phyloP scores from a whole-genome alignment of 2,113 vertebrate genomes.

The Syngnathus scovelli region DNA sequence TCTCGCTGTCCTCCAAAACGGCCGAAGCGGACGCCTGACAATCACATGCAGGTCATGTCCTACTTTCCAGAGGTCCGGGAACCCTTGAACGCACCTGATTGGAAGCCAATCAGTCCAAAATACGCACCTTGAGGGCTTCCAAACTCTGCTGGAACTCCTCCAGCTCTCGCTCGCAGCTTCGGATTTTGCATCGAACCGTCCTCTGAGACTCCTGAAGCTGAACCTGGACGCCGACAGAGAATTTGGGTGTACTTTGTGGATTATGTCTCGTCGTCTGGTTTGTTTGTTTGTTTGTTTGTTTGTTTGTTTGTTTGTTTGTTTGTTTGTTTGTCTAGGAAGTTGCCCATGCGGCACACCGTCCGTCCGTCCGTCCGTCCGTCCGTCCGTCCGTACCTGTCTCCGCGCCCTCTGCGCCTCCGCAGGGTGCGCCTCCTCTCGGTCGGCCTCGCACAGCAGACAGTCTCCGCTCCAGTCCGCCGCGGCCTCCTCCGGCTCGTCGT shows the following conservation, averaged over 20 bases:
- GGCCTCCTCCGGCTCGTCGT: slow-evolving; percentile 62
- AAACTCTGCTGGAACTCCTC: slow-evolving; percentile 57
- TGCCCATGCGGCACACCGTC: no score
- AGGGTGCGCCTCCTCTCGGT: slow-evolving; percentile 65
- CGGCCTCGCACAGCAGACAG: slow-evolving; percentile 63
- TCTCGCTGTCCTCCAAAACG: slow-evolving; percentile 61
- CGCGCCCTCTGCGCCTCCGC: slow-evolving; percentile 77
- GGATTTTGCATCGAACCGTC: slow-evolving; percentile 46
- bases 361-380: no score
- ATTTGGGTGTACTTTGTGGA: background rate
- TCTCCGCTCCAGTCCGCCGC: slow-evolving; percentile 52
- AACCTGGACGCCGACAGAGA: slow-evolving; percentile 26
- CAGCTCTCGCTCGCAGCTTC: slow-evolving; percentile 44
- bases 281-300: no score
- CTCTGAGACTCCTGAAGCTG: slow-evolving; percentile 60
- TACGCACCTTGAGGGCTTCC: slow-evolving; percentile 59
- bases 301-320: no score
- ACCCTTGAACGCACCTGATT: background rate
- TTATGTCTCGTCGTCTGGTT: background rate
- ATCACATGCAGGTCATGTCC: background rate
- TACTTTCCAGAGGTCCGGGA: background rate
- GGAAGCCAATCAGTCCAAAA: background rate
- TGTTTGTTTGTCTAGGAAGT: no score
- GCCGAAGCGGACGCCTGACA: slow-evolving; percentile 41
- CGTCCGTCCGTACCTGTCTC: slow-evolving; percentile 73